phyloP scores from a whole-genome alignment of 2,113 vertebrate genomes.

The Paracanthobrama guichenoti region DNA sequence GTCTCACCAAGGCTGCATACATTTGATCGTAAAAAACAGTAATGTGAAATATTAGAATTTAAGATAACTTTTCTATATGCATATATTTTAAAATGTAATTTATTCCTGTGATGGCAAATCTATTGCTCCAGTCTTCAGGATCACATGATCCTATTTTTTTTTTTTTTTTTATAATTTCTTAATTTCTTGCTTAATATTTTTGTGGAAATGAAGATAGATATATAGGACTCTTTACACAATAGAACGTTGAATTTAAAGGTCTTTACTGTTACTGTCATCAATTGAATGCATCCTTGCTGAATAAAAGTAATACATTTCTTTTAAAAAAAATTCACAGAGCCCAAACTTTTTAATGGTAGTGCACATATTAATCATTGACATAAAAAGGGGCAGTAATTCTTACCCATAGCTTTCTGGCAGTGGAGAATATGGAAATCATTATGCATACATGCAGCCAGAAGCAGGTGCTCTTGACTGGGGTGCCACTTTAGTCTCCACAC shows the following conservation, averaged over 20 bases:
- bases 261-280: no score
- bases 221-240: no score
- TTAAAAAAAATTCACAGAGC: neutral
- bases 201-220: neutral
- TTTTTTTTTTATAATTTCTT: neutral
- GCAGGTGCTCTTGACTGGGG: conserved; percentile 77
- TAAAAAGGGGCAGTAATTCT: conserved; percentile 42
- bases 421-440: conserved; percentile 86
- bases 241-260: neutral
- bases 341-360: neutral
- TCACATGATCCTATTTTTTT: neutral
- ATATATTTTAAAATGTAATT: neutral
- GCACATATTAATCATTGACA: neutral
- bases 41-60: neutral
- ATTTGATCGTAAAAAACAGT: neutral
- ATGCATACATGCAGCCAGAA: conserved; percentile 94
- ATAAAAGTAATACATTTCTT: neutral
- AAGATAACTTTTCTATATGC: neutral
- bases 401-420: conserved; percentile 80
- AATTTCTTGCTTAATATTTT: neutral
- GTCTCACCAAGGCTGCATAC: neutral
- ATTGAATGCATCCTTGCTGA: neutral
- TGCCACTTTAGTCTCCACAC: conserved; percentile 98
- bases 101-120: neutral
- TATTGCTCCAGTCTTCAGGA: neutral